A percentile compares a stretch with the other conserved stretches of the same genome.
These are phyloP conservation scores for Drepana arcuata DNA, from an alignment of 1,140 invertebrate genomes.

Conservation along the genomic window DNA sequence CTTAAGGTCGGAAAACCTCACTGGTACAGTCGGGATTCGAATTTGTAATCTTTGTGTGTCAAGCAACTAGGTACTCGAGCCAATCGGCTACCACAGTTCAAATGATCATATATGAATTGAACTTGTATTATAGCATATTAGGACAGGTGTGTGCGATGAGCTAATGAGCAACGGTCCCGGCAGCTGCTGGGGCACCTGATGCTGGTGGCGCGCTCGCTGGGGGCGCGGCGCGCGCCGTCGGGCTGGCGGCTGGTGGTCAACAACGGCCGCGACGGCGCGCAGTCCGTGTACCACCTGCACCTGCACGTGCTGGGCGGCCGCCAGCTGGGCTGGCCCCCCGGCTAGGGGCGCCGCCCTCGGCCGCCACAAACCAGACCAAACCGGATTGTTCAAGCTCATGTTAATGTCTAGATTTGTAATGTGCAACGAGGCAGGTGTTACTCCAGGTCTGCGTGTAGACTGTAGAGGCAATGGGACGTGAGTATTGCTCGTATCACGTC, in stretches of 20 bases:
- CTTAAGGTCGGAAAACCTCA: no score
- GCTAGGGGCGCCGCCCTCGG: conserved; percentile 65
- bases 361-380: no score
- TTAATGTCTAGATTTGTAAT: background rate
- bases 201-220: conserved; percentile 74
- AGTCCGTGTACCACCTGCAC: conserved; percentile 84
- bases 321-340: conserved; percentile 88
- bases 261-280: conserved; percentile 80
- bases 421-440: background rate
- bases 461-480: background rate
- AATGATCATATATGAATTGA: no score
- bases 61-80: no score
- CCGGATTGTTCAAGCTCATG: no score
- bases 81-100: no score
- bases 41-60: no score
- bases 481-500: background rate
- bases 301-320: conserved; percentile 85
- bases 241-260: conserved; percentile 79
- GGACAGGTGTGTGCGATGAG: no score
- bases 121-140: no score
- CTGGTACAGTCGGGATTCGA: no score
- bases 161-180: no score
- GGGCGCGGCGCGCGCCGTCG: conserved; percentile 61
- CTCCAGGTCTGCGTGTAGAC: background rate
- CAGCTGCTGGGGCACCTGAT: conserved; percentile 78